phyloP scores from a whole-genome alignment of 2,113 vertebrate species.

The Etia nguti region DNA sequence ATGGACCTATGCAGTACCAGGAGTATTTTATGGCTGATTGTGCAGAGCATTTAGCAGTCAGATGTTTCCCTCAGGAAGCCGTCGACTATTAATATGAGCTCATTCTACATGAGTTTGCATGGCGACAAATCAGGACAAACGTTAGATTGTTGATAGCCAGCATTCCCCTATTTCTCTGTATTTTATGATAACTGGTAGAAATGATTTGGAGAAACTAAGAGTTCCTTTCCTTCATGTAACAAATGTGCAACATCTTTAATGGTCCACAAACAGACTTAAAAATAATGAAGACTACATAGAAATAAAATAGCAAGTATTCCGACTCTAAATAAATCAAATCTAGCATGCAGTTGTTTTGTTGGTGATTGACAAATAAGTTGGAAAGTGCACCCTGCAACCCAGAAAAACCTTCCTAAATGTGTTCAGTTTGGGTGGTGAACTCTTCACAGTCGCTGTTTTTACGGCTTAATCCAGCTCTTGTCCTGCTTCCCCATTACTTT shows the following conservation, averaged over 20 bases:
- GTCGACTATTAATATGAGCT: background rate
- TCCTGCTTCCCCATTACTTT: slow-evolving; percentile 56
- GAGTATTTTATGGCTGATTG: background rate
- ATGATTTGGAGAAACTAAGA: background rate
- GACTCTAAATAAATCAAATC: background rate
- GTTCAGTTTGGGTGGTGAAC: slow-evolving; percentile 8
- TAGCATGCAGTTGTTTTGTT: background rate
- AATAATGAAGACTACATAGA: background rate
- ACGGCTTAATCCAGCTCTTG: slow-evolving; percentile 59
- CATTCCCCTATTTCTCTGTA: background rate
- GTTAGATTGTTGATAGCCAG: background rate
- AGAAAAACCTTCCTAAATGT: background rate
- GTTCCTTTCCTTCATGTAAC: background rate
- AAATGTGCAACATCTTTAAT: background rate
- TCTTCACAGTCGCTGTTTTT: slow-evolving; percentile 52
- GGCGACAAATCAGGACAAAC: no score
- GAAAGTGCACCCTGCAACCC: background rate
- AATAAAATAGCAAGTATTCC: background rate
- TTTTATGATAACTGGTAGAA: background rate
- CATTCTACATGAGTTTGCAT: background rate
- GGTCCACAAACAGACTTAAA: background rate
- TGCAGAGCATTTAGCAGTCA: background rate
- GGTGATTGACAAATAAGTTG: background rate
- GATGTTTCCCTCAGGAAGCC: background rate
- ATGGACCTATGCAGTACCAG: background rate